Evolutionary conservation across 2,888 invertebrate species (phyloP).

Genomic region (Cenopis cana): DNA sequence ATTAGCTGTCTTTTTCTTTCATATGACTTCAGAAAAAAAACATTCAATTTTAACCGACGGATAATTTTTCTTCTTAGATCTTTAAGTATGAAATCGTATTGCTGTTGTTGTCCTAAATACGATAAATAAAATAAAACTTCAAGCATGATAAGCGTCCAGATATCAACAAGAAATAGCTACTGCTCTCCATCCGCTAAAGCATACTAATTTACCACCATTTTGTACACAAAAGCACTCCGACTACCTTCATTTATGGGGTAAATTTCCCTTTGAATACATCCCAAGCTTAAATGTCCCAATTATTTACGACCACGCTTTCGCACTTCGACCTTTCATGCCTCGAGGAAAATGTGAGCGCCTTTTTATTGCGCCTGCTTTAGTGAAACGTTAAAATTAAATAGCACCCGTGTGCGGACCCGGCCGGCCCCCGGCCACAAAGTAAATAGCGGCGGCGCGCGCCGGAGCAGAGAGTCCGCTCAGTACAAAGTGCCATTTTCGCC

Average conservation of each 20-base stretch:
- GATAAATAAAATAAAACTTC: no score
- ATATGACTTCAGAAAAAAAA: no score
- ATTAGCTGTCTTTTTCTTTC: no score
- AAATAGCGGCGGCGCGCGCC: no score
- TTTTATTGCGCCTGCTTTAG: slow-evolving; percentile 63
- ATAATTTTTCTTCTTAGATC: no score
- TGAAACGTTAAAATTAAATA: slow-evolving; percentile 65
- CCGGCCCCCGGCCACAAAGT: slow-evolving; percentile 5
- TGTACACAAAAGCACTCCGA: slow-evolving; percentile 57
- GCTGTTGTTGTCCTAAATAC: no score
- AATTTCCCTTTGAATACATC: slow-evolving; percentile 63
- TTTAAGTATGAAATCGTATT: no score
- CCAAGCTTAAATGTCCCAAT: slow-evolving; percentile 67
- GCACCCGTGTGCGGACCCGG: slow-evolving; percentile 49
- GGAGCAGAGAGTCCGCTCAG: no score
- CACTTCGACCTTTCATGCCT: slow-evolving; percentile 57
- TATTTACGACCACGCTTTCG: slow-evolving; percentile 66
- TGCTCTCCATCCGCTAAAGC: slow-evolving; percentile 47
- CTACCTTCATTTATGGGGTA: slow-evolving; percentile 62
- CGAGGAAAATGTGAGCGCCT: slow-evolving; percentile 60
- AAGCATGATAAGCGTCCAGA: slow-evolving; percentile 50
- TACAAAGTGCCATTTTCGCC: no score
- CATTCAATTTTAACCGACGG: no score
- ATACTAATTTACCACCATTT: slow-evolving; percentile 56
- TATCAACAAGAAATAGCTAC: slow-evolving; percentile 31